Percentiles rank a stretch among this genome's conserved stretches.
phyloP scores from a whole-genome alignment of 2,888 invertebrate species.

The Drosophila quinaria region DNA sequence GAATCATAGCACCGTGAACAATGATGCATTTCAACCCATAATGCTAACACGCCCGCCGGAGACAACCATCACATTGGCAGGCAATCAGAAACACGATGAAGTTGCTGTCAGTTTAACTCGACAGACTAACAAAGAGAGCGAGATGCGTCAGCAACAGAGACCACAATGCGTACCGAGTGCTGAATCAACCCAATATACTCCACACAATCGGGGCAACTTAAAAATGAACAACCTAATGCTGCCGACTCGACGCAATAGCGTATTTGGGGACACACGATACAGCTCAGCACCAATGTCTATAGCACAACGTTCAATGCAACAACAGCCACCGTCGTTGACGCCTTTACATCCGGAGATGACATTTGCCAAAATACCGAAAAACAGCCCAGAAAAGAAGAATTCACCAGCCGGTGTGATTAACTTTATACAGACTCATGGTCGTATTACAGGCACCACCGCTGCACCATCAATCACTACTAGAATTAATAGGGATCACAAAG shows the following conservation, averaged over 20 bases:
- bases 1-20: constrained; percentile 8
- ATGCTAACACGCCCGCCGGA: constrained; percentile 51
- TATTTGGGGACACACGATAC: constrained; percentile 62
- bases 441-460: constrained; percentile 59
- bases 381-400: constrained; percentile 51
- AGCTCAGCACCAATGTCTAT: constrained; percentile 72
- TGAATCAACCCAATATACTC: constrained; percentile 9
- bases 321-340: constrained; percentile 49
- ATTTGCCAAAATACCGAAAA: constrained; percentile 31
- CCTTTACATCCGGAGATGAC: constrained; percentile 43
- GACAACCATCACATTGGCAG: constrained; percentile 33
- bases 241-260: constrained; percentile 60
- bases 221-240: constrained; percentile 26
- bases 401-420: constrained; percentile 75
- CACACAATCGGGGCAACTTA: constrained; percentile 17
- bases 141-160: constrained; percentile 24
- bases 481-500: constrained; percentile 14
- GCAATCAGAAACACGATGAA: constrained; percentile 22
- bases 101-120: constrained; percentile 22
- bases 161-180: constrained; percentile 14
- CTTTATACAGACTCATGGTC: constrained; percentile 76
- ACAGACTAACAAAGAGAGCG: constrained; percentile 32
- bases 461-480: constrained; percentile 49
- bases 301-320: constrained; percentile 62
- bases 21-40: constrained; percentile 61